Evolutionary conservation across 2,797 vertebrate species (phyloP), one percentile per base, ranked within the genome.

Genomic region (Anniella stebbinsi): DNA sequence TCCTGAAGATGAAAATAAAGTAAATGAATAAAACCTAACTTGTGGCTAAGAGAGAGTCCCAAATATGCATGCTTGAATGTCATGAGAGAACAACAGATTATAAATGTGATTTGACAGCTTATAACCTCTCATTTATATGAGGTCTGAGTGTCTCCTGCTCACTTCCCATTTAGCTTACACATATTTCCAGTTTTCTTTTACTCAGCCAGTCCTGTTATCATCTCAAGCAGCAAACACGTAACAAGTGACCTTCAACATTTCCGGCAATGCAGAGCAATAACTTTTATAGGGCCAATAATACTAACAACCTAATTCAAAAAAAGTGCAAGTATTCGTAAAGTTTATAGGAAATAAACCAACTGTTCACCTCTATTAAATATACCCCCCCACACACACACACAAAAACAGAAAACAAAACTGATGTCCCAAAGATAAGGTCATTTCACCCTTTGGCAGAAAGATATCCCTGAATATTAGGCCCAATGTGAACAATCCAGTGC

Each of bases 101-200:
- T 10, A 17, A 63, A 38, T 86, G 36, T n/a, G 82, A 87, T 45
- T 11, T 57, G 69, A 82, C 80, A 91, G 81, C 75, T 90, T 86
- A 87, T 41, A 4, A 0, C 21, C 28, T n/a, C 70, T 11, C 41
- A 73, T 12, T 21, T 78, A 18, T 33, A 45, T 4, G 0, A 0
- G 11, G 36, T 15, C 15, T 51, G 76, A 6, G 87, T 18, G 87
- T 87, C 28, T 45, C 80, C 4, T 69, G 21, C 17, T 41, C 82
- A 80, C 12, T 80, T 88, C 90, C 60, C 76, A 11, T 87, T 90
- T 78, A 76, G 75, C 11, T 66, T 9, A 38, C 45, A 75, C 21
- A 66, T 7, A 75, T 67, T 18, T 45, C 1, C 13, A 33, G 33
- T 73, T 75, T 1, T 11, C 33, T 70, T 69, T 63, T 76, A 75